Percentiles rank a stretch among this genome's conserved stretches.
These are phyloP conservation scores for Sceloporus undulatus DNA, from an alignment of 2,113 vertebrate genomes.

Conservation along the genomic window DNA sequence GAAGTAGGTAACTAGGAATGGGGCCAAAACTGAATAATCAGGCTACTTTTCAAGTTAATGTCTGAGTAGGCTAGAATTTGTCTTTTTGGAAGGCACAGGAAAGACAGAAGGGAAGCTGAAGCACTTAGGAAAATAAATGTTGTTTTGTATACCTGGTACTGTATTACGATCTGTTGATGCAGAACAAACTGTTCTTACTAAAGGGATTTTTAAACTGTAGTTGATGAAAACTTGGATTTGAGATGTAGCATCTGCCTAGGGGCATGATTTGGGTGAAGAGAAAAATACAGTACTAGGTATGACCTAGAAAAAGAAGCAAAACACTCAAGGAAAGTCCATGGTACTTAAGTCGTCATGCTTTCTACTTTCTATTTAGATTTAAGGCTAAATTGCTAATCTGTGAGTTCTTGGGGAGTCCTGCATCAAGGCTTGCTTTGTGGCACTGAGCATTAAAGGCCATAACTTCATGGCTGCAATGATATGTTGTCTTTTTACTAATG, in stretches of 20 bases:
- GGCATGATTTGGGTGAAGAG: too few species aligned
- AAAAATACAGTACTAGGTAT: background rate
- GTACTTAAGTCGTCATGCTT: background rate
- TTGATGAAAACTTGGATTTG: background rate
- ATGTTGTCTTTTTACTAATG: background rate
- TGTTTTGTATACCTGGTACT: background rate
- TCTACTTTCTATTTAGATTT: background rate
- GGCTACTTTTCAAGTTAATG: background rate
- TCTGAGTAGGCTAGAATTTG: background rate
- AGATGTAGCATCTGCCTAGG: too few species aligned
- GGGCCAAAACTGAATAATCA: background rate
- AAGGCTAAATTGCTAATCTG: background rate
- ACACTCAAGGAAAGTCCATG: background rate
- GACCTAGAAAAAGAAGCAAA: background rate
- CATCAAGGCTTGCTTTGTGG: conserved; percentile 15
- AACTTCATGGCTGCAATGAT: background rate
- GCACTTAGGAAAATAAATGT: background rate
- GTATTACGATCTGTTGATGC: background rate
- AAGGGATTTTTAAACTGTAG: background rate
- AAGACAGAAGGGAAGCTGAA: background rate
- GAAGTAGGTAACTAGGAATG: too few species aligned
- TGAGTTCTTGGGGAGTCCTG: background rate
- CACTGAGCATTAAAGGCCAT: background rate
- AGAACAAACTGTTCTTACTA: background rate
- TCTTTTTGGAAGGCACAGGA: background rate